Conservation (phyloP, 2,888 invertebrate genomes). For the Rhagophthalmus giganteus region DNA sequence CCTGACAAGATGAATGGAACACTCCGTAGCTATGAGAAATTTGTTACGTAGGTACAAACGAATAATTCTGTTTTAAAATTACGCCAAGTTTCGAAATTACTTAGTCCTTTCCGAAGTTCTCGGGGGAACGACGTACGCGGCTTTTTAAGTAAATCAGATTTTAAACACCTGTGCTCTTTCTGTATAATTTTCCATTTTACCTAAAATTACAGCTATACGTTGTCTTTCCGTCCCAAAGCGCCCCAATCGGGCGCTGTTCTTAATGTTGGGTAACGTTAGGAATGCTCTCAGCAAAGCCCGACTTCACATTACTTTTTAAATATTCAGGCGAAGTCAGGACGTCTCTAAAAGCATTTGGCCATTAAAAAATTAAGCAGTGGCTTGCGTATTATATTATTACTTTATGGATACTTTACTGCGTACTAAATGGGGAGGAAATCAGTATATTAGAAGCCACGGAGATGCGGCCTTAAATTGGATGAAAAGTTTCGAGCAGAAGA, state of each 20-base stretch:
- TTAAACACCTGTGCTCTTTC: constrained; percentile 42
- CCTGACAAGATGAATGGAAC: constrained; percentile 29
- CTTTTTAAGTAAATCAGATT: constrained; percentile 42
- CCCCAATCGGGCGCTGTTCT: constrained; percentile 47
- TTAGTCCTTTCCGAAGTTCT: no score
- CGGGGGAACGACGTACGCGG: constrained; percentile 15
- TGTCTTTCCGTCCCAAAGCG: constrained; percentile 46
- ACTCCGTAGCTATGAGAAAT: background rate
- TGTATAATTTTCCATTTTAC: constrained; percentile 38
- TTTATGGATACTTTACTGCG: constrained; percentile 55
- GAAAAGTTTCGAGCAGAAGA: constrained; percentile 28
- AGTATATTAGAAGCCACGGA: constrained; percentile 34
- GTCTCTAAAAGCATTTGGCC: constrained; percentile 68
- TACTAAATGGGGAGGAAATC: constrained; percentile 53
- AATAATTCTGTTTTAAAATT: no score
- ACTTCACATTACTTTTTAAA: constrained; percentile 54
- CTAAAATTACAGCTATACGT: constrained; percentile 48
- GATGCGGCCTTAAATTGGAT: constrained; percentile 28
- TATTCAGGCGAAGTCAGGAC: constrained; percentile 54
- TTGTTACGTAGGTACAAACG: background rate
- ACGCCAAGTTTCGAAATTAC: no score
- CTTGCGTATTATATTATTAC: constrained; percentile 56
- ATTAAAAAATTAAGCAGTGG: constrained; percentile 62
- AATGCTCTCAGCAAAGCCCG: constrained; percentile 42
- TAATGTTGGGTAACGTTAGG: constrained; percentile 40